Conservation (phyloP, 2,113 vertebrate genomes). For the Limnothrissa miodon region DNA sequence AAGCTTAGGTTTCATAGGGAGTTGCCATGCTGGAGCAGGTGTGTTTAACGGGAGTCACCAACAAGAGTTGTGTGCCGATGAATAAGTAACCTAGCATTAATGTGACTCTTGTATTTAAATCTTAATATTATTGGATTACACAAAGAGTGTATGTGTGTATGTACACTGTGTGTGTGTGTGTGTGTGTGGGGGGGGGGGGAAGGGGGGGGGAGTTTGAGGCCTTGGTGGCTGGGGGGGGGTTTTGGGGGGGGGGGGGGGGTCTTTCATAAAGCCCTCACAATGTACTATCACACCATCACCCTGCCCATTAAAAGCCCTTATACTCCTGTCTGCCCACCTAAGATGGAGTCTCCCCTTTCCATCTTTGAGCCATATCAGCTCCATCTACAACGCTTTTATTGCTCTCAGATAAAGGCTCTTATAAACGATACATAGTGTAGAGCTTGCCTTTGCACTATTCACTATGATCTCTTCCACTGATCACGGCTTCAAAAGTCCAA, state of each 20-base stretch:
- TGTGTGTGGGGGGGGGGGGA: neutral
- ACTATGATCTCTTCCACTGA: neutral
- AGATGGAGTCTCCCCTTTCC: neutral
- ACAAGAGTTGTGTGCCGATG: neutral
- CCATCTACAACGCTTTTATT: slow-evolving; percentile 23
- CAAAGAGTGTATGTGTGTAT: neutral
- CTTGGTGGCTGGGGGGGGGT: neutral
- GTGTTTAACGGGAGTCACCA: neutral
- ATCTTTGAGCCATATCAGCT: slow-evolving; percentile 16
- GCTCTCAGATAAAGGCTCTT: neutral
- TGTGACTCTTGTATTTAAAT: neutral
- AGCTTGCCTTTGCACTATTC: neutral
- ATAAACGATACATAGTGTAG: neutral
- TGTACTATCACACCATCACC: slow-evolving; percentile 15
- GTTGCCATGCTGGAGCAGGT: neutral
- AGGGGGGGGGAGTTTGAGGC: too few species aligned
- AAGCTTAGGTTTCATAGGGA: neutral
- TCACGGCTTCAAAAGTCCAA: too few species aligned
- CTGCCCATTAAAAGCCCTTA: slow-evolving; percentile 13
- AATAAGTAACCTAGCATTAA: neutral
- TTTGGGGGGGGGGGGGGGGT: slow-evolving; percentile 15
- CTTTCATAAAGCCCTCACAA: slow-evolving; percentile 27
- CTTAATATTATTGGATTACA: neutral
- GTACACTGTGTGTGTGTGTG: neutral
- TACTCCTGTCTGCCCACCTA: slow-evolving; percentile 11